Evolutionary conservation across 1,140 invertebrate genomes (phyloP).

Genomic region (Nasonia giraulti): DNA sequence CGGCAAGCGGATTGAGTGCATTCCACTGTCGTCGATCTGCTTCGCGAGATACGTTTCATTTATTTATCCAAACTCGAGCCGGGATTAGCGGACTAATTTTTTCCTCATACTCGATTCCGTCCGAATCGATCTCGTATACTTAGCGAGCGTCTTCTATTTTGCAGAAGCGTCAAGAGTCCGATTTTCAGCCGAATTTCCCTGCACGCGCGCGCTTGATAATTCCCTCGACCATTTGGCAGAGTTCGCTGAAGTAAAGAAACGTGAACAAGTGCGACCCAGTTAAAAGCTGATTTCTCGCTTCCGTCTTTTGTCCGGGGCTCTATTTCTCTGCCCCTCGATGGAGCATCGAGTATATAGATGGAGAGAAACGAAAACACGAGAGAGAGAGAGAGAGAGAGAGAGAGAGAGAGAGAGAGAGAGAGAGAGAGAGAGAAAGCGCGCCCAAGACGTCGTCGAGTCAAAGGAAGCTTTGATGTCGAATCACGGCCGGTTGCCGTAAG

Average conservation of each 20-base stretch:
- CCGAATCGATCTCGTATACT: not conserved
- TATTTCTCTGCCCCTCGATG: conserved; percentile 39
- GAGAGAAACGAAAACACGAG: conserved; percentile 2
- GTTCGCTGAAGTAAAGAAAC: not conserved
- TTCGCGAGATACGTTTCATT: not conserved
- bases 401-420: not conserved
- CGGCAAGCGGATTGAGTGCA: conserved; percentile 23
- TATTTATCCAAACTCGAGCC: not conserved
- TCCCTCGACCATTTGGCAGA: conserved; percentile 20
- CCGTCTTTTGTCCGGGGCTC: not conserved
- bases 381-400: no score
- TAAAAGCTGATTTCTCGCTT: conserved; percentile 45
- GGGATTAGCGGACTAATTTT: not conserved
- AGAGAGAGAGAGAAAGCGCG: no score
- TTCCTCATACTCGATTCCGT: not conserved
- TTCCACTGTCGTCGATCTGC: conserved; percentile 12
- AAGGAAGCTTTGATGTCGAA: not conserved
- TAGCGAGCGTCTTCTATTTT: not conserved
- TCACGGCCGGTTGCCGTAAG: not conserved
- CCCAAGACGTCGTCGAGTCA: not conserved
- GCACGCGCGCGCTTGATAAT: not conserved
- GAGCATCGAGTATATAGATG: conserved; percentile 32
- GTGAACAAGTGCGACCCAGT: conserved; percentile 48
- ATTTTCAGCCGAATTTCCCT: conserved; percentile 7
- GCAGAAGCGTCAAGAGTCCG: not conserved